phyloP scores from a whole-genome alignment of 2,113 vertebrate genomes.

The Varanus salvator region DNA sequence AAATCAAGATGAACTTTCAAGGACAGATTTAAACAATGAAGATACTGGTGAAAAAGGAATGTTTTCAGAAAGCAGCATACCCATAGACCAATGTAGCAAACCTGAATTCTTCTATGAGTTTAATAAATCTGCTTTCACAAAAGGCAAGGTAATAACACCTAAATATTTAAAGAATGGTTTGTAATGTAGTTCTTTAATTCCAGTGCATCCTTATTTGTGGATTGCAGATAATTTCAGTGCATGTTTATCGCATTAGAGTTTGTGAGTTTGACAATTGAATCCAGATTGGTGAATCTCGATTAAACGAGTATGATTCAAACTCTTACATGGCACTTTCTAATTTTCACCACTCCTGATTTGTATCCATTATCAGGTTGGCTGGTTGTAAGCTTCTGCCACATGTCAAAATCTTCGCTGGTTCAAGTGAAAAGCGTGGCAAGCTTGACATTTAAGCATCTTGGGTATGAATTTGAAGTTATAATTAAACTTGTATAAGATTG shows the following conservation, averaged over 20 bases:
- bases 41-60: slow-evolving; percentile 62
- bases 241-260: background rate
- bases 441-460: background rate
- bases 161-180: slow-evolving; percentile 14
- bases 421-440: background rate
- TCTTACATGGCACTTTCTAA: background rate
- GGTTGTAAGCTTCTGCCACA: background rate
- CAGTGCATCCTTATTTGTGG: background rate
- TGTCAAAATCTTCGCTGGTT: background rate
- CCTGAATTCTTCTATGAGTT: slow-evolving; percentile 82
- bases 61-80: slow-evolving; percentile 49
- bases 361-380: background rate
- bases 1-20: slow-evolving; percentile 30
- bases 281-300: background rate
- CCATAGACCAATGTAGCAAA: slow-evolving; percentile 40
- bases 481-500: background rate
- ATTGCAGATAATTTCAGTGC: background rate
- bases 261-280: background rate
- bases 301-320: background rate
- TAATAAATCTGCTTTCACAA: slow-evolving; percentile 86
- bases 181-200: background rate
- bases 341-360: background rate
- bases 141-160: slow-evolving; percentile 85
- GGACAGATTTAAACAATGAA: slow-evolving; percentile 57
- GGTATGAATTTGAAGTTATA: background rate